Conservation (phyloP, 1,140 invertebrate species). For the Tachypleus tridentatus region DNA sequence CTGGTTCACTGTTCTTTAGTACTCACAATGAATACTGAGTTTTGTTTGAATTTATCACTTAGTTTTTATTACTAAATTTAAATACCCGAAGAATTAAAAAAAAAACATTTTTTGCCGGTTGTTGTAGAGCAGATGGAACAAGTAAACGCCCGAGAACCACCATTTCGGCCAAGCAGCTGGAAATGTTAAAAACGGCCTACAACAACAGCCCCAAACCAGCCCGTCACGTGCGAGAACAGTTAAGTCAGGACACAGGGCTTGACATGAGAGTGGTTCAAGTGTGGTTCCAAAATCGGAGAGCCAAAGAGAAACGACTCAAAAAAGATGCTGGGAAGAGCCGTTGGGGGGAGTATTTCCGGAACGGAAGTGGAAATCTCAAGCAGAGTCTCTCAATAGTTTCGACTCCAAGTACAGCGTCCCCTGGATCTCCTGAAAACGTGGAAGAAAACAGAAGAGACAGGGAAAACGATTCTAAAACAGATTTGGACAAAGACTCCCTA, state of each 20-base stretch:
- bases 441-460: not conserved
- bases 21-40: too few species aligned
- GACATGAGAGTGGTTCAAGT: conserved; percentile 99
- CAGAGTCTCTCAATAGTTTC: conserved; percentile 10
- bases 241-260: conserved; percentile 86
- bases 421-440: not conserved
- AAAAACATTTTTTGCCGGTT: too few species aligned
- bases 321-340: conserved; percentile 93
- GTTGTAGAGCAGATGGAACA: conserved; percentile 52
- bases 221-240: conserved; percentile 88
- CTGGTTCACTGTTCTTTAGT: too few species aligned
- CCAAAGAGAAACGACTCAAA: conserved; percentile 95
- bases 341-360: conserved; percentile 93
- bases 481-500: conserved; percentile 1
- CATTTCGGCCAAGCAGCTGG: conserved; percentile 94
- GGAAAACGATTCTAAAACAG: not conserved
- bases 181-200: conserved; percentile 93
- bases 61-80: too few species aligned
- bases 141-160: conserved; percentile 96
- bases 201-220: conserved; percentile 97
- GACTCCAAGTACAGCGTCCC: not conserved
- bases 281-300: conserved; percentile 57
- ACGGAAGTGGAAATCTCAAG: conserved; percentile 41
- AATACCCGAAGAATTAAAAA: too few species aligned
- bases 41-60: too few species aligned